phyloP scores from a whole-genome alignment of 2,113 vertebrate species.

The Macrotus californicus region DNA sequence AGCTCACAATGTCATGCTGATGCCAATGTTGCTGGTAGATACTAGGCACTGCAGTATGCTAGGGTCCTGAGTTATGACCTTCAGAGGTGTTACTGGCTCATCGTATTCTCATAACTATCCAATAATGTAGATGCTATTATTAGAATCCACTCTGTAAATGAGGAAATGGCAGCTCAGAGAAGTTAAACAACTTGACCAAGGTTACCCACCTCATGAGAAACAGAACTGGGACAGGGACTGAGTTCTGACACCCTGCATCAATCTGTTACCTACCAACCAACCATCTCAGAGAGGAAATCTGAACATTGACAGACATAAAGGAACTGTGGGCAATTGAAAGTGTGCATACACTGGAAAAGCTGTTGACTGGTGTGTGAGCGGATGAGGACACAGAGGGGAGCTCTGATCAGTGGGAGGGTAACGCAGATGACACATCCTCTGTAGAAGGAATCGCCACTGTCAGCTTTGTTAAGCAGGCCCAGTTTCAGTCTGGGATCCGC shows the following conservation, averaged over 20 bases:
- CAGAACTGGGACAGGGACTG: neutral
- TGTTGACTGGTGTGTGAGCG: no score
- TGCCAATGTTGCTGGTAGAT: neutral
- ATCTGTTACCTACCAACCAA: neutral
- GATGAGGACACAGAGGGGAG: neutral
- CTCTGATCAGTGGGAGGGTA: neutral
- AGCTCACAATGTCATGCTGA: neutral
- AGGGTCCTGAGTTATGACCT: neutral
- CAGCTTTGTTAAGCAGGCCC: neutral
- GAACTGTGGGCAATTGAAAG: neutral
- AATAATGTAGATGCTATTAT: neutral
- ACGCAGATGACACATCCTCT: rapidly evolving
- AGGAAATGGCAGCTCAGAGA: neutral
- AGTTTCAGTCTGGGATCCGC: neutral
- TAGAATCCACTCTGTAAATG: neutral
- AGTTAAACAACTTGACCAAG: neutral
- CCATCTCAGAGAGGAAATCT: neutral
- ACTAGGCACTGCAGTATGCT: neutral
- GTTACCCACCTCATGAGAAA: neutral
- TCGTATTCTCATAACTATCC: neutral
- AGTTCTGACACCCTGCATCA: neutral
- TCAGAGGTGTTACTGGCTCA: neutral
- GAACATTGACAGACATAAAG: neutral
- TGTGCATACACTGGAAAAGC: neutral
- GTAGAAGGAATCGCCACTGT: neutral